Base-by-base conservation (phyloP, 2,113 vertebrate genomes). In the Uropsilus gracilis region DNA sequence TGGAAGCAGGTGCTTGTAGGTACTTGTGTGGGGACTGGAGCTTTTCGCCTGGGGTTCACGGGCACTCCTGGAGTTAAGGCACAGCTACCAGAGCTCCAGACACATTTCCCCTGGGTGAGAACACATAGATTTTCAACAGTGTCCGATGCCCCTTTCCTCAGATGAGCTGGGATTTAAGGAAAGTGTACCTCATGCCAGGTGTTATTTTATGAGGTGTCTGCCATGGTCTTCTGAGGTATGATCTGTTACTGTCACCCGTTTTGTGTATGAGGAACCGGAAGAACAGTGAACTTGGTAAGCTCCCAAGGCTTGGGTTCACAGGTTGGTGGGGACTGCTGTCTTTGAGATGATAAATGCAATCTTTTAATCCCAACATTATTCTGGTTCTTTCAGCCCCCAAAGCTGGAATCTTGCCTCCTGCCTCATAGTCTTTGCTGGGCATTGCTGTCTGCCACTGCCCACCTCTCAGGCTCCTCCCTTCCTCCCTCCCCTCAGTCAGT, bases 11-110 rank as follows among this genome's bases (percentile, higher is more conserved):
- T 37, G 24, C 37, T n/a, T 71, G 1, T 34, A 63, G 69, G 34
- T 0, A 30, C 9, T 9, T 20, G 24, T 22, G 2, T 0, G 44
- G 18, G 53, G 8, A 14, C 3, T 34, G 32, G 24, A 32, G 17
- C 5, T 16, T 30, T 63, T 26, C 6, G 63, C 17, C 16, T 16
- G 53, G 83, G 7, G 20, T 8, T 20, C 37, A 22, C 22, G 17
- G 39, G 30, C 42, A 42, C 20, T 63, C 55, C 32, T 1, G 3
- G 46, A 69, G 42, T 32, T 4, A 2, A 68, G 10, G 18, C 9
- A 14, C 39, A 71, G 55, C 42, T 17, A 4, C 6, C 3, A 44
- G n/a, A 59, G 34, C 26, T 75, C 68, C 9, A 6, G 0, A 2
- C 48, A 32, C 72, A 39, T 53, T 32, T 59, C 69, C 59, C 12